Base-by-base conservation (phyloP, 2,113 vertebrate genomes). In the Microtus montanus region DNA sequence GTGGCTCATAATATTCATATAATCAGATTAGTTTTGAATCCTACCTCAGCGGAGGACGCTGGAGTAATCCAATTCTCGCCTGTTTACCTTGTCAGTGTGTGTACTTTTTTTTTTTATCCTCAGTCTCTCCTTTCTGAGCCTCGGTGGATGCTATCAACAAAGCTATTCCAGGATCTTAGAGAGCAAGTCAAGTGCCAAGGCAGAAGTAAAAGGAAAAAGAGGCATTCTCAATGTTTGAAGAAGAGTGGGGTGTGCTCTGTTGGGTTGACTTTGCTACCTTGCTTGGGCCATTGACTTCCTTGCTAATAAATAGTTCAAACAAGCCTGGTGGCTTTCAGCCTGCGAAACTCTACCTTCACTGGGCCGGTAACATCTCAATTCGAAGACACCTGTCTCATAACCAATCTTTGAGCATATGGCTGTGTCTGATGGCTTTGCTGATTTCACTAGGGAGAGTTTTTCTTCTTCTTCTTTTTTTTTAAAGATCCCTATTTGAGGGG, bases 11-110 rank as follows among this genome's bases (percentile, higher is more conserved):
- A 99, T 99, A 98, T 99, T 99, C 98, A 98, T 98, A 98, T 99
- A 99, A 99, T 99, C 99, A 99, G 98, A 99, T 99, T 99, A 99
- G 98, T 98, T 98, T 98, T 98, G 98, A 99, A 97, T 98, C 98
- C 97, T 98, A 61, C 98, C 97, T 98, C 94, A 94, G 96, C 58
- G 78, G 98, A 98, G 98, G 92, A 98, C 98, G 98, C 96, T 95
- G 96, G 97, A 98, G 96, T 98, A 98, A 98, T 98, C 97, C 98
- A 98, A 83, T 98, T 98, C 77, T 9, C 63, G 95, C 89, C 96
- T 96, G 97, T 98, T 98, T 98, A 96, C 97, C 97, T 98, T 98
- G 96, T 93, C 94, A 61, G 1, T 73, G 84, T 64, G 33, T 58
- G 66, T 15, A 17, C 68, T 54, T 58, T 79, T 84, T 73, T 73